phyloP scores from a whole-genome alignment of 1,140 invertebrate genomes.

The Drosophila nikananu region DNA sequence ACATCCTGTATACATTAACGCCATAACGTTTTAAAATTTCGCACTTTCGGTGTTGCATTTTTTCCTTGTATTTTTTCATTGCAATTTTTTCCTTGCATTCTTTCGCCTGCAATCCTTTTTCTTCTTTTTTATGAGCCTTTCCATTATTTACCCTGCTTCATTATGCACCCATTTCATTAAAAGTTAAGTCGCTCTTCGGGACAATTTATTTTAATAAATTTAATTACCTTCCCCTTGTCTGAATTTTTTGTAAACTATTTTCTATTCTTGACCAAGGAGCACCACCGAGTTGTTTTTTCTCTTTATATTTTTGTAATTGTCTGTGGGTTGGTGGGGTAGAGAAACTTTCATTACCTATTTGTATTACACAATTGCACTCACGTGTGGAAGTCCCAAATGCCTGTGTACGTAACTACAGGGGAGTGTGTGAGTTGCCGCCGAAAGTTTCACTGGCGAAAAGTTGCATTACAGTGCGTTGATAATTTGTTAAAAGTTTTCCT shows the following conservation, averaged over 20 bases:
- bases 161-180: conserved; percentile 66
- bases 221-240: conserved; percentile 51
- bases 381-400: conserved; percentile 38
- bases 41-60: conserved; percentile 18
- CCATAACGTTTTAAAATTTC: conserved; percentile 47
- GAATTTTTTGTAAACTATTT: conserved; percentile 37
- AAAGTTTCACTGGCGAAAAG: conserved; percentile 59
- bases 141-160: conserved; percentile 42
- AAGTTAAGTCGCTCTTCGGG: conserved; percentile 58
- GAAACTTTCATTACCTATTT: conserved; percentile 78
- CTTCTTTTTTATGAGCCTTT: not conserved
- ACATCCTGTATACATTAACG: conserved; percentile 16
- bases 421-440: conserved; percentile 14
- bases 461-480: conserved; percentile 73
- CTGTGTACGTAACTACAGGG: conserved; percentile 24
- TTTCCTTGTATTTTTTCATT: not conserved
- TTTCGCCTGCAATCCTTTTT: not conserved
- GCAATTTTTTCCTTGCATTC: conserved; percentile 1
- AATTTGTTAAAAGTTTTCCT: conserved; percentile 72
- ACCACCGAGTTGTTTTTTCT: not conserved
- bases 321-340: conserved; percentile 24
- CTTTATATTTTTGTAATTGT: conserved; percentile 65
- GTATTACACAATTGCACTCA: conserved; percentile 73
- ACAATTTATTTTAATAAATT: conserved; percentile 81
- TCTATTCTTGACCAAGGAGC: conserved; percentile 38